These are phyloP conservation scores for Trinorchestia longiramus DNA, from an alignment of 1,140 invertebrate species.

Conservation along the genomic window DNA sequence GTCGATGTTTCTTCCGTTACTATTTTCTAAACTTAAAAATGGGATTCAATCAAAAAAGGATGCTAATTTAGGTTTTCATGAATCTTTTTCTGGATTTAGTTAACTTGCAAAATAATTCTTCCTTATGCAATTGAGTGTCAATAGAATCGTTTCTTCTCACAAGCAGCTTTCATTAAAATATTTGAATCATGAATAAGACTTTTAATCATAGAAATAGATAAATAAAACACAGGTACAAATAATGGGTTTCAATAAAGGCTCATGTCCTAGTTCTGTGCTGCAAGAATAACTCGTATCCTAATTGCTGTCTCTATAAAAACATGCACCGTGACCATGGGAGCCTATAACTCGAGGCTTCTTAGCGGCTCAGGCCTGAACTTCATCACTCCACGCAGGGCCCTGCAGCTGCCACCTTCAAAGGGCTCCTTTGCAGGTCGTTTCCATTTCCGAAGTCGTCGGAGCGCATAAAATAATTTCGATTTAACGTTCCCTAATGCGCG, in stretches of 20 bases:
- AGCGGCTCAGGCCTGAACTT: background rate
- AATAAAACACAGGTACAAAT: background rate
- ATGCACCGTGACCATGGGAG: background rate
- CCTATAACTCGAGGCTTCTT: background rate
- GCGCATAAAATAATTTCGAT: conserved; percentile 30
- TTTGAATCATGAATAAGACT: background rate
- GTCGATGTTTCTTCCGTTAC: no score
- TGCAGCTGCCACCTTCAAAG: conserved; percentile 32
- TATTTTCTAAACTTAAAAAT: no score
- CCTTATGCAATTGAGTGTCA: no score
- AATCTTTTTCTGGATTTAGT: no score
- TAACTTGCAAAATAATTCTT: no score
- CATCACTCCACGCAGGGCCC: background rate
- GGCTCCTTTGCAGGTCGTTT: conserved; percentile 34
- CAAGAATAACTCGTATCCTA: background rate
- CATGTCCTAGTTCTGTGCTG: background rate
- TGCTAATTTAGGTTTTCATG: no score
- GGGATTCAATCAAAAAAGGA: no score
- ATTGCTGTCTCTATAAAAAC: background rate
- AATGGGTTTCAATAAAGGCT: background rate
- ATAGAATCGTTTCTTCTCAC: no score
- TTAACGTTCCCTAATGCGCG: conserved; percentile 23
- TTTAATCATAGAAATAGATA: background rate
- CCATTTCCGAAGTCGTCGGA: background rate
- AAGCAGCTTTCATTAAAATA: background rate